These are phyloP conservation scores for Enteromius argenteus DNA, from an alignment of 2,797 vertebrate species.

Conservation along the genomic window DNA sequence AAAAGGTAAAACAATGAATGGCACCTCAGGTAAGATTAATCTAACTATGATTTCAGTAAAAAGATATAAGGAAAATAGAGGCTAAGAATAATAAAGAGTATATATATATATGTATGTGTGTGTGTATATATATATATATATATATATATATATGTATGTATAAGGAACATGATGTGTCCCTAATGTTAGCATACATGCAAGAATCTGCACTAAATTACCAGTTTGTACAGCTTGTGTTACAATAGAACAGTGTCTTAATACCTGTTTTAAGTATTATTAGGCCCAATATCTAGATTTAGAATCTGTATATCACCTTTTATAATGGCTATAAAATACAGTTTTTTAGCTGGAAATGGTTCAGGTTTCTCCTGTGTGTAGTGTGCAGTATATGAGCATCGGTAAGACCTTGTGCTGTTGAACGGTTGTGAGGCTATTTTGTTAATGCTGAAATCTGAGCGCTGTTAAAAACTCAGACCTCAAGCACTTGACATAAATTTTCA, in stretches of 20 bases:
- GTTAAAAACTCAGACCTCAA: constrained; percentile 26
- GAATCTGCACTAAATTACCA: not conserved
- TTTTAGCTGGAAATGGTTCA: not conserved
- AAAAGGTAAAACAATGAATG: not conserved
- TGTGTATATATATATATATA: too few relatives aligned
- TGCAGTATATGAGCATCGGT: not conserved
- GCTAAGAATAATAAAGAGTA: not conserved
- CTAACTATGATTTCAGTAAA: not conserved
- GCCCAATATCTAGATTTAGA: not conserved
- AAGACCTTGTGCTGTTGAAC: constrained; percentile 15
- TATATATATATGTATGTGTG: too few relatives aligned
- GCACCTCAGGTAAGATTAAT: not conserved
- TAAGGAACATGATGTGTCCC: not conserved
- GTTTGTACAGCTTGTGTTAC: not conserved
- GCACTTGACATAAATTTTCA: constrained; percentile 44
- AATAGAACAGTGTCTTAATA: not conserved
- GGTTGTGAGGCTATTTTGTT: constrained; percentile 36
- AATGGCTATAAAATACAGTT: not conserved
- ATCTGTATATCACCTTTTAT: not conserved
- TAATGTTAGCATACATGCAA: not conserved
- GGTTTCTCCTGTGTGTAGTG: not conserved
- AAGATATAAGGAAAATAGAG: not conserved
- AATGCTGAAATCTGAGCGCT: constrained; percentile 29
- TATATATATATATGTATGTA: too few relatives aligned
- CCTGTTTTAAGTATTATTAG: not conserved